Percentiles rank a stretch among this genome's conserved stretches.
These are phyloP conservation scores for Ameiurus melas DNA, from an alignment of 2,113 vertebrate genomes.

Conservation along the genomic window DNA sequence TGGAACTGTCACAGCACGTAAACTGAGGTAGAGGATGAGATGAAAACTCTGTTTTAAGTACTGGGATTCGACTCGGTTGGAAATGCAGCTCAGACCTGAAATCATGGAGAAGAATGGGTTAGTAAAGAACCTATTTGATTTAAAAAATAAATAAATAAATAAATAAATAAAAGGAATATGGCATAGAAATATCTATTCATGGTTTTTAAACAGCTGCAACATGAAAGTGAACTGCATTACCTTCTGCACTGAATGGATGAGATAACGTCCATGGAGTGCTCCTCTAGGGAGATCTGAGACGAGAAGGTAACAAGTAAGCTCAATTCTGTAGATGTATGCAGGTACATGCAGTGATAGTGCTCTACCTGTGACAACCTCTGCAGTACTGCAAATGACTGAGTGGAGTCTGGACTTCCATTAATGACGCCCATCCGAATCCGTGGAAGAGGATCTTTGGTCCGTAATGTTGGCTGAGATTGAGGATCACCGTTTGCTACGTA, in stretches of 20 bases:
- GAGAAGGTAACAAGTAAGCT: neutral
- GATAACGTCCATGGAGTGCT: conserved; percentile 58
- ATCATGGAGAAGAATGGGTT: neutral
- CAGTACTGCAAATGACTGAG: conserved; percentile 33
- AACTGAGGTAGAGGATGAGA: conserved; percentile 27
- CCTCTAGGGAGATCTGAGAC: conserved; percentile 61
- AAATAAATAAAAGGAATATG: neutral
- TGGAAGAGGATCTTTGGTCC: conserved; percentile 55
- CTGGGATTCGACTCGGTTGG: conserved; percentile 67
- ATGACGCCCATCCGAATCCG: conserved; percentile 46
- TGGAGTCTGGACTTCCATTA: conserved; percentile 36
- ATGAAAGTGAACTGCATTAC: conserved; percentile 53
- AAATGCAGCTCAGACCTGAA: conserved; percentile 67
- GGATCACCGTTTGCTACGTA: conserved; percentile 68
- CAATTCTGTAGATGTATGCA: neutral
- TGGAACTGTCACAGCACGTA: conserved; percentile 50
- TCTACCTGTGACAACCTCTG: conserved; percentile 38
- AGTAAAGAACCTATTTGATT: neutral
- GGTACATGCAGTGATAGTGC: neutral
- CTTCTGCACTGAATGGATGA: conserved; percentile 70
- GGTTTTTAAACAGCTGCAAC: neutral
- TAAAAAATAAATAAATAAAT: too few relatives aligned
- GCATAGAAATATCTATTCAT: neutral
- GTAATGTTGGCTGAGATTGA: conserved; percentile 59
- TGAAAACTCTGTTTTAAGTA: conserved; percentile 51